These are phyloP conservation scores for Thrips palmi DNA, from an alignment of 1,140 invertebrate species.

Conservation along the genomic window DNA sequence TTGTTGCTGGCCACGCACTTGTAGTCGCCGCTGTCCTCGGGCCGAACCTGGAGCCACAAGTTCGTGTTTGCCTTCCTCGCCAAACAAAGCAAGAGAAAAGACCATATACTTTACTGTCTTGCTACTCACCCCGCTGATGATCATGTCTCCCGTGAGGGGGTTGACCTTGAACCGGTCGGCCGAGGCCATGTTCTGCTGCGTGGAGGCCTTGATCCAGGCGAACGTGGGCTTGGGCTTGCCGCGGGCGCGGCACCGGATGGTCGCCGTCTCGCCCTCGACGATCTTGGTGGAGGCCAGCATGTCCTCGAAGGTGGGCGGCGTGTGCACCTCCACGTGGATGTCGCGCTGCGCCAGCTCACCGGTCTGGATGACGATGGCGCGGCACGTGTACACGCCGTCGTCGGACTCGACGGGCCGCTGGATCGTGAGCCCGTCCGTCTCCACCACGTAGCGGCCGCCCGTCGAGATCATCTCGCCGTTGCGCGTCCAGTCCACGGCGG, in stretches of 20 bases:
- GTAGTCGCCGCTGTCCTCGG: conserved; percentile 62
- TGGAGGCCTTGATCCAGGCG: conserved; percentile 44
- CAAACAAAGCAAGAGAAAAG: not conserved
- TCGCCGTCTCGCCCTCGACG: conserved; percentile 56
- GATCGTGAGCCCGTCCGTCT: conserved; percentile 56
- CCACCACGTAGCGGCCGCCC: conserved; percentile 46
- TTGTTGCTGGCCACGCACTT: conserved; percentile 65
- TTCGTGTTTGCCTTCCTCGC: too few species aligned
- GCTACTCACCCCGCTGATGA: too few species aligned
- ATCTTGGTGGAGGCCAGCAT: conserved; percentile 36
- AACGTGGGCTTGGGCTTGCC: conserved; percentile 68
- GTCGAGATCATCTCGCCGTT: conserved; percentile 42
- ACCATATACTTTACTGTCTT: not conserved
- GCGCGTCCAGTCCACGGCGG: conserved; percentile 65
- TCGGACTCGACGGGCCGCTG: conserved; percentile 59
- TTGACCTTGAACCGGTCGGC: conserved; percentile 57
- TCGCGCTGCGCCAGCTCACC: conserved; percentile 52
- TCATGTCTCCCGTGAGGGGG: conserved; percentile 31
- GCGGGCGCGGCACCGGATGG: conserved; percentile 51
- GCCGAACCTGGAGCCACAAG: too few species aligned
- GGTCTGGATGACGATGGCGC: conserved; percentile 58
- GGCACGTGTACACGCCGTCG: conserved; percentile 68
- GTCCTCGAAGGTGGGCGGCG: conserved; percentile 44
- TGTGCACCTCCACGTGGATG: conserved; percentile 68
- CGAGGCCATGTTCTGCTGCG: conserved; percentile 37